Percentiles rank a stretch among this genome's conserved stretches.
phyloP scores from a whole-genome alignment of 1,140 invertebrate species.

The Tetramorium alpestre region DNA sequence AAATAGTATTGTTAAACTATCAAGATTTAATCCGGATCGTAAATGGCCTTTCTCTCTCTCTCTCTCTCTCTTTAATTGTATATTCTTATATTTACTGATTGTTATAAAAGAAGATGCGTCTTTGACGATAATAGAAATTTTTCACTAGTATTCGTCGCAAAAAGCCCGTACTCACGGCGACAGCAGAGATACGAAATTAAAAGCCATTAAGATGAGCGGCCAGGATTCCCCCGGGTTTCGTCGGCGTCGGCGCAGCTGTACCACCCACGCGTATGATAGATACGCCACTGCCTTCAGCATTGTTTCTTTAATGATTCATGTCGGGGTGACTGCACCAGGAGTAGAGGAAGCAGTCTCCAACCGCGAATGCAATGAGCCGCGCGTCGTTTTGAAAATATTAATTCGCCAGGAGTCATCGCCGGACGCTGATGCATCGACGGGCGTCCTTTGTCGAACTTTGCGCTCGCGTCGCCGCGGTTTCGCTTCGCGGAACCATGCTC shows the following conservation, averaged over 20 bases:
- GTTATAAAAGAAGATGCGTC: background rate
- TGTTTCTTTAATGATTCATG: constrained; percentile 78
- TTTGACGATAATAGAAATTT: background rate
- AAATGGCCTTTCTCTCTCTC: no score
- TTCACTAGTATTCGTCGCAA: background rate
- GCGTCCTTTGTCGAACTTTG: constrained; percentile 24
- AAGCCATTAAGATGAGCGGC: constrained; percentile 61
- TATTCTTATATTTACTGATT: no score
- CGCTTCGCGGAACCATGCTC: background rate
- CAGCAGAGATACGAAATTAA: constrained; percentile 37
- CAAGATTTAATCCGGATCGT: no score
- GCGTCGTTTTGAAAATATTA: constrained; percentile 74
- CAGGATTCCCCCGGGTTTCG: constrained; percentile 68
- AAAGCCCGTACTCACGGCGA: background rate
- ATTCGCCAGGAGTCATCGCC: constrained; percentile 61
- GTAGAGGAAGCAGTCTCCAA: constrained; percentile 75
- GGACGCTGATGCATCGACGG: constrained; percentile 37
- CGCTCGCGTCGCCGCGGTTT: background rate
- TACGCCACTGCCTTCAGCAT: constrained; percentile 77
- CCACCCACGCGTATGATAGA: constrained; percentile 76
- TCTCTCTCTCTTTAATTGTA: no score
- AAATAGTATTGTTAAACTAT: no score
- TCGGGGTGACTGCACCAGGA: constrained; percentile 74
- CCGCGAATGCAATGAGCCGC: constrained; percentile 71
- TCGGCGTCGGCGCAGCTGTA: constrained; percentile 69